A percentile compares a stretch with the other conserved stretches of the same genome.
These are phyloP conservation scores for Campoletis raptor DNA, from an alignment of 2,888 invertebrate species.

Conservation along the genomic window DNA sequence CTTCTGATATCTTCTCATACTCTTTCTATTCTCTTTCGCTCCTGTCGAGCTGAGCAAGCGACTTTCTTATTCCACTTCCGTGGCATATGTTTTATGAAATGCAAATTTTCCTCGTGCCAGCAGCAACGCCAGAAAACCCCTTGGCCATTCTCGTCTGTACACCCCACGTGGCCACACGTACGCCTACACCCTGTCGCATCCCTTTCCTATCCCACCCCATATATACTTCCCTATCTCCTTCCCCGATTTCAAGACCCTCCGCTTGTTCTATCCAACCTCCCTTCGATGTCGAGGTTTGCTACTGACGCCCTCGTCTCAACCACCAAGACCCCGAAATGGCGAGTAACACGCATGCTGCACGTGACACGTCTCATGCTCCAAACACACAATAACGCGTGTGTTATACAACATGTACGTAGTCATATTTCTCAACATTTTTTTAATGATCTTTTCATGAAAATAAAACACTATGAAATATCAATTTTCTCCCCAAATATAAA, in stretches of 20 bases:
- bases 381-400: conserved; percentile 46
- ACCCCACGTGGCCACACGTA: conserved; percentile 64
- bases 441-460: conserved; percentile 4
- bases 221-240: not conserved
- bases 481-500: not conserved
- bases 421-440: not conserved
- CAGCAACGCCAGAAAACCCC: conserved; percentile 57
- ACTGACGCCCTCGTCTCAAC: conserved; percentile 56
- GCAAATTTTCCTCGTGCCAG: conserved; percentile 75
- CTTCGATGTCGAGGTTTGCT: conserved; percentile 56
- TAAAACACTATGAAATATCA: not conserved
- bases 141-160: conserved; percentile 63
- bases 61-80: conserved; percentile 73
- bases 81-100: conserved; percentile 79
- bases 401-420: conserved; percentile 3
- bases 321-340: conserved; percentile 35
- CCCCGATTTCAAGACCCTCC: conserved; percentile 39
- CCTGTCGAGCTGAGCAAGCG: conserved; percentile 73
- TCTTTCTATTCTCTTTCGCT: conserved; percentile 62
- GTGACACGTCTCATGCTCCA: conserved; percentile 62
- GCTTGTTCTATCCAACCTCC: conserved; percentile 23
- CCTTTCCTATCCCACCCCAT: conserved; percentile 51
- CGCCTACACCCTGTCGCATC: conserved; percentile 64
- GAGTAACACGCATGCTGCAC: conserved; percentile 54
- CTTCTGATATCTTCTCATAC: not conserved